These are phyloP conservation scores for Pseudococcus jackbeardsleyi DNA, from an alignment of 2,888 invertebrate species.

Conservation along the genomic window DNA sequence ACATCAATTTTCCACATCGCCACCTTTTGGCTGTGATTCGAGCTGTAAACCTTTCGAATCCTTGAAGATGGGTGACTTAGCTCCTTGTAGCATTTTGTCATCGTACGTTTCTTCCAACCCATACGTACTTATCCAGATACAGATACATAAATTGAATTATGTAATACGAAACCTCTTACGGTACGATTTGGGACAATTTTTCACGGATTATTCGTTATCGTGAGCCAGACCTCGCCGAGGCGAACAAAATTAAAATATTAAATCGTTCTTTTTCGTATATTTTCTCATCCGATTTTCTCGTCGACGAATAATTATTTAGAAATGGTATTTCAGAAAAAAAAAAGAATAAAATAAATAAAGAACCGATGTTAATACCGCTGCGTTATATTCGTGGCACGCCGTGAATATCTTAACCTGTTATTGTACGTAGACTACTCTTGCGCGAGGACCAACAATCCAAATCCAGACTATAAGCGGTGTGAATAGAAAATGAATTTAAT, in stretches of 20 bases:
- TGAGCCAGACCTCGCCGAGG: no score
- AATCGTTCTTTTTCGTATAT: background rate
- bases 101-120: background rate
- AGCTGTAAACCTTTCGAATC: background rate
- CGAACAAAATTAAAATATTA: background rate
- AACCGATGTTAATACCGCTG: background rate
- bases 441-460: background rate
- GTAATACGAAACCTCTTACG: background rate
- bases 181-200: background rate
- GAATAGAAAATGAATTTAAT: constrained; percentile 8
- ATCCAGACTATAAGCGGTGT: background rate
- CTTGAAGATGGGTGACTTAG: background rate
- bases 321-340: background rate
- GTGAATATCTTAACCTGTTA: background rate
- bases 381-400: constrained; percentile 10
- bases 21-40: background rate
- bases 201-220: background rate
- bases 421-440: background rate
- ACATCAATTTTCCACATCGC: background rate
- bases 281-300: background rate
- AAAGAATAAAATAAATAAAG: background rate
- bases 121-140: background rate
- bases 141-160: background rate
- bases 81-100: background rate
- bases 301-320: background rate